These are phyloP conservation scores for Kradibia gibbosae DNA, from an alignment of 1,140 invertebrate species.

Conservation along the genomic window DNA sequence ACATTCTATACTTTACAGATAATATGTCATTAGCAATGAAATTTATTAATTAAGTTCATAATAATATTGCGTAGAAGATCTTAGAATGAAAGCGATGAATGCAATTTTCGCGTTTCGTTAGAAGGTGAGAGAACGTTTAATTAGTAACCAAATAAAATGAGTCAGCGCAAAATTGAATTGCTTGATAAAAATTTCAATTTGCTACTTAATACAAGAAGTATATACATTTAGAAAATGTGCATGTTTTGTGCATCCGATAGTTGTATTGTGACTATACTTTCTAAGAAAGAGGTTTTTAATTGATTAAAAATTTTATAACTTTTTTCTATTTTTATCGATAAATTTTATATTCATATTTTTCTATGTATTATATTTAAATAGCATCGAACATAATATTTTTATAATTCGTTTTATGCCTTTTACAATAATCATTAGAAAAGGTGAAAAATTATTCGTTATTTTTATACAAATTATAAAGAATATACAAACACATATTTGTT, in stretches of 20 bases:
- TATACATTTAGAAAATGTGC: background rate
- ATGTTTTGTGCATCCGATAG: background rate
- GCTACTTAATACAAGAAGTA: background rate
- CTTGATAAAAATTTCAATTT: background rate
- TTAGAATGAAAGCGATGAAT: background rate
- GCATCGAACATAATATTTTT: too few relatives aligned
- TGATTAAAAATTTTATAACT: background rate
- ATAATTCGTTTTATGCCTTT: background rate
- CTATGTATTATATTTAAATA: background rate
- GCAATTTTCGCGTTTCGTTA: constrained; percentile 7
- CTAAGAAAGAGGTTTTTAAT: background rate
- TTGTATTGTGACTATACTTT: too few relatives aligned
- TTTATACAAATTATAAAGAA: constrained; percentile 34
- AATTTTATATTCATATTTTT: background rate
- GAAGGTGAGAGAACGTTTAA: constrained; percentile 26
- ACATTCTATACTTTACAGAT: constrained; percentile 31
- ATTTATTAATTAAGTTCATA: constrained; percentile 38
- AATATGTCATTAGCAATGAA: constrained; percentile 27
- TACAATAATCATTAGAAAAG: constrained; percentile 1
- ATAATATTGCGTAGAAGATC: constrained; percentile 16
- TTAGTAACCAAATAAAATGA: constrained; percentile 5
- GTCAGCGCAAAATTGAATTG: constrained; percentile 13
- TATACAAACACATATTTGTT: constrained; percentile 43
- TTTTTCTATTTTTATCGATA: background rate
- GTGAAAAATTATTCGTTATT: constrained; percentile 13